A percentile compares a stretch with the other conserved stretches of the same genome.
Conservation (phyloP, 2,113 vertebrate species). For the Haemorhous mexicanus region DNA sequence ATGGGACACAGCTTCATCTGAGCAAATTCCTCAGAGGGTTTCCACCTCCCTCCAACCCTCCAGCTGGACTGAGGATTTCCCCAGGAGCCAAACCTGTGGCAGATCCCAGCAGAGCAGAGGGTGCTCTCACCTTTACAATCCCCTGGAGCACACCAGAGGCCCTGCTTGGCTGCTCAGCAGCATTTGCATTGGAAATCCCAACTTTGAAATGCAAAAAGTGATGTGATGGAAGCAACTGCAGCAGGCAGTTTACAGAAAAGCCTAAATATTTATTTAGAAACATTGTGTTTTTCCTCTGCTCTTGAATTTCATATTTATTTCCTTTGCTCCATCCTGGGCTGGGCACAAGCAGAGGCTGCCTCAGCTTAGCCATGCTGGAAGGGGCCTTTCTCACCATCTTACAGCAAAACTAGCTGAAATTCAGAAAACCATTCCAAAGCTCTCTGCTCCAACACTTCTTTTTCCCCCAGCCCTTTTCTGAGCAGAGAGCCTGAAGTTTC, state of each 20-base stretch:
- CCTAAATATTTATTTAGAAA: background rate
- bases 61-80: background rate
- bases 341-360: background rate
- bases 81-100: background rate
- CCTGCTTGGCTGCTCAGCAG: background rate
- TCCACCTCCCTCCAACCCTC: background rate
- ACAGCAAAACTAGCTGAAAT: background rate
- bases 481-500: background rate
- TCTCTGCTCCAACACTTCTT: background rate
- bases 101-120: background rate
- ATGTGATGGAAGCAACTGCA: background rate
- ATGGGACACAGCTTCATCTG: background rate
- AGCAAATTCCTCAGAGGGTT: background rate
- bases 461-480: background rate
- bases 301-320: background rate
- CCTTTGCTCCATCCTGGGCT: background rate
- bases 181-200: constrained; percentile 62
- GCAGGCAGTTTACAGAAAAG: background rate
- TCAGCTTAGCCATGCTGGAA: fast-evolving
- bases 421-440: background rate
- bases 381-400: background rate
- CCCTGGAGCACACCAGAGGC: background rate
- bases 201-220: constrained; percentile 54
- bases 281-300: background rate
- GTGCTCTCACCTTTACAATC: fast-evolving